Evolutionary conservation across 2,797 vertebrate species (phyloP), one percentile per base, ranked within the genome.

Genomic region (Choloepus didactylus): DNA sequence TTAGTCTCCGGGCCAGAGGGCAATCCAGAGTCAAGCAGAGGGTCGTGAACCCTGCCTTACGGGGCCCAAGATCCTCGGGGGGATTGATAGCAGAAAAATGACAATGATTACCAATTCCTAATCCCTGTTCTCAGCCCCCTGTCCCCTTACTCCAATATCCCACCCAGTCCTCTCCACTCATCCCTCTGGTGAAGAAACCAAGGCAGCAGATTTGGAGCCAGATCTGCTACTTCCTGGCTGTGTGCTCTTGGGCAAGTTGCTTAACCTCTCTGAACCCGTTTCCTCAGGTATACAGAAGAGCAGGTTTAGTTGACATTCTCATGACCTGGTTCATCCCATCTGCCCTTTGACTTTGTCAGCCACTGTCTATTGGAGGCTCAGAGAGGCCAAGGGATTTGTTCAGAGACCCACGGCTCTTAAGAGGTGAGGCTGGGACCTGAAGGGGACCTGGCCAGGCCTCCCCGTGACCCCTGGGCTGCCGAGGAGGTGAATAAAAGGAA

Each of bases 101-200:
- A 31, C 51, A 2, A 1, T 1, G 1, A 14, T 51, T 1, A 0
- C 21, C 23, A 9, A 0, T 16, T 62, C n/a, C 51, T 25, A 60
- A 25, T 25, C 6, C 64, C 64, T 54, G 15, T 54, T 4, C 51
- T 16, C 15, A 66, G 4, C 64, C 25, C 64, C 31, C 16, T 12
- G 14, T 15, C 49, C 49, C 12, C 51, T 4, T 16, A 18, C 31
- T 31, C 35, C 67, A 38, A n/a, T 35, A 23, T 23, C 1, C 18
- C 4, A 56, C 54, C 27, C 0, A 4, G 51, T 3, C 11, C 9
- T 64, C 38, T 0, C 41, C 15, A 2, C 11, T 1, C 12, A 6
- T 21, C 18, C 12, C 35, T n/a, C 64, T 29, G n/a, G 1, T 7
- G 23, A n/a, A 81, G 38, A 82, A 80, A 59, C 38, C 27, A 2